Evolutionary conservation across 2,888 invertebrate species (phyloP), one percentile per base, ranked within the genome.

Genomic region (Microdon myrmicae): DNA sequence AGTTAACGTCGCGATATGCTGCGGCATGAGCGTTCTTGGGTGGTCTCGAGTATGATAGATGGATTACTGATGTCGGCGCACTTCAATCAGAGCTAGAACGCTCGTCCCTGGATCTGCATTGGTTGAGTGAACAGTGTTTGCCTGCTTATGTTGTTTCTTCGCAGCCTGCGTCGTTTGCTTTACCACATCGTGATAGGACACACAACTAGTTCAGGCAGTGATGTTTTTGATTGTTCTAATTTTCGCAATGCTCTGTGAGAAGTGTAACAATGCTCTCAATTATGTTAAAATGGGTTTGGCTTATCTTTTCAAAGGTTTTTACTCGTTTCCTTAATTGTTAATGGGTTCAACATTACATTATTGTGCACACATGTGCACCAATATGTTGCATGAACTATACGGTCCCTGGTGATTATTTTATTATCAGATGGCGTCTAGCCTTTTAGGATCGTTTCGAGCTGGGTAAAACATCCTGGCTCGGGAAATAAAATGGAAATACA

Each of bases 11-110:
- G 56, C 64, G 45, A 64, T 64, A 64, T 58, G 58, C 47, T 47
- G 56, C 58, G 64, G 64, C 45, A 55, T 47, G 45, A 35, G 17
- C 38, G 49, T 20, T 56, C 58, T 43, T 58, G 51, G 64, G 64
- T 56, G 56, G 64, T 56, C 58, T n/a, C 16, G n/a, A 12, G 22
- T 23, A 47, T 64, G 64, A 58, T 64, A 64, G 64, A 64, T 58
- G 64, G 64, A 53, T 64, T 41, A 64, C 64, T 64, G 64, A 64
- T 58, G 64, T 64, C 64, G 64, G 64, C 47, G 31, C 9, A 43
- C 64, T 58, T 64, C 64, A 64, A 64, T 58, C 45, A 35, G n/a
- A 14, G 3, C 16, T 6, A 5, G 29, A 25, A 14, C 25, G 25
- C 7, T 13, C 23, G 28, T 39, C 19, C 9, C 7, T 10, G 12